phyloP scores from a whole-genome alignment of 2,888 invertebrate genomes.

The Phyto melanocephala region DNA sequence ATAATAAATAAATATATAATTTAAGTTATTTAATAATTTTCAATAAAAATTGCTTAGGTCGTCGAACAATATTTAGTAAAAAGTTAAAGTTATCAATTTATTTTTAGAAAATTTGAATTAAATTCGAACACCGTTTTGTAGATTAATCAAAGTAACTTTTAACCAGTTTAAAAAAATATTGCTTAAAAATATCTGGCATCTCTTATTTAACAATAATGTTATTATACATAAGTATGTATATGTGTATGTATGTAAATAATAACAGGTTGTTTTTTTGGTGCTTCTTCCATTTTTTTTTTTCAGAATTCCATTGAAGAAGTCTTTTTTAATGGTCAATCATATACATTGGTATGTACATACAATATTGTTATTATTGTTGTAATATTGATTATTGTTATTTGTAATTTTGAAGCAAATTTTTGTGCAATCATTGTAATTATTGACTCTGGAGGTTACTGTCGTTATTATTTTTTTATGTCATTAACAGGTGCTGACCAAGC shows the following conservation, averaged over 20 bases:
- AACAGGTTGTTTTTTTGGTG: not conserved
- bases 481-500: conserved; percentile 45
- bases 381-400: conserved; percentile 27
- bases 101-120: not conserved
- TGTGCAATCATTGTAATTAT: conserved; percentile 61
- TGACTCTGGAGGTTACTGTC: conserved; percentile 51
- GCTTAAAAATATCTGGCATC: not conserved
- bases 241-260: not conserved
- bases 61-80: too few species aligned
- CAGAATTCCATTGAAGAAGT: conserved; percentile 58
- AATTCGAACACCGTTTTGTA: too few species aligned
- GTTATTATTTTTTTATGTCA: conserved; percentile 46
- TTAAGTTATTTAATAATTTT: too few species aligned
- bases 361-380: conserved; percentile 4
- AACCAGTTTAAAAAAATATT: not conserved
- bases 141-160: too few species aligned
- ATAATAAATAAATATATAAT: too few species aligned
- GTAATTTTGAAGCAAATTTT: conserved; percentile 51
- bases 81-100: not conserved
- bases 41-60: too few species aligned
- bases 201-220: too few species aligned
- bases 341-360: conserved; percentile 20
- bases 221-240: not conserved
- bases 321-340: conserved; percentile 56
- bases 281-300: not conserved